These are phyloP conservation scores for Oithona nana DNA, from an alignment of 2,888 invertebrate species.

Conservation along the genomic window DNA sequence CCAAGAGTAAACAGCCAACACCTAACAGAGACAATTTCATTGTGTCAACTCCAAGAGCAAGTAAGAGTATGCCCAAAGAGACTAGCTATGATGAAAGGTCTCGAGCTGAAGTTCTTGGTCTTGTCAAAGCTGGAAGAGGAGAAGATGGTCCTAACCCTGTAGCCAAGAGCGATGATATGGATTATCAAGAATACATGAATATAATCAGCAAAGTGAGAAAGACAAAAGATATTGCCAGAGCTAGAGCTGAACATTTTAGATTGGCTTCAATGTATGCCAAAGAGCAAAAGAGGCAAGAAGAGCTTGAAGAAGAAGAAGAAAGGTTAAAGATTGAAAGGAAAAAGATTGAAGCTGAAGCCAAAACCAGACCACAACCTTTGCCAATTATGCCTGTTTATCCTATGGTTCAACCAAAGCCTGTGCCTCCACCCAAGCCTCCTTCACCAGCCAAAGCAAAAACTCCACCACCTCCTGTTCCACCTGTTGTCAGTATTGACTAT, in stretches of 20 bases:
- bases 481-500: no score
- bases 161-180: slow-evolving; percentile 14
- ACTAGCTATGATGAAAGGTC: background rate
- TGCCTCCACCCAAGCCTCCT: background rate
- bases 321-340: slow-evolving; percentile 4
- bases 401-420: background rate
- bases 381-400: background rate
- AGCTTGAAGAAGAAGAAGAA: slow-evolving; percentile 15
- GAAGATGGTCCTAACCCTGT: background rate
- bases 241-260: slow-evolving; percentile 12
- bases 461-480: no score
- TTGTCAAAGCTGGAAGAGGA: background rate
- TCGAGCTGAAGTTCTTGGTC: slow-evolving; percentile 5
- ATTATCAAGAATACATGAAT: slow-evolving; percentile 17
- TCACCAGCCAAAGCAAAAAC: background rate
- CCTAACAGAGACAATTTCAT: slow-evolving; percentile 5
- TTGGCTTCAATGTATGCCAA: slow-evolving; percentile 16
- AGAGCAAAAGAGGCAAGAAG: slow-evolving; percentile 13
- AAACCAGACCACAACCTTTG: background rate
- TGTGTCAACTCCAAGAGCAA: background rate
- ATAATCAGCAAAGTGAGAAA: slow-evolving; percentile 10
- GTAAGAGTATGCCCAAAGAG: slow-evolving; percentile 11
- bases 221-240: slow-evolving; percentile 12
- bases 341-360: slow-evolving; percentile 8
- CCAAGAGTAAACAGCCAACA: slow-evolving; percentile 12